Conservation (phyloP, 2,797 vertebrate genomes). For the Gadopsis marmoratus region DNA sequence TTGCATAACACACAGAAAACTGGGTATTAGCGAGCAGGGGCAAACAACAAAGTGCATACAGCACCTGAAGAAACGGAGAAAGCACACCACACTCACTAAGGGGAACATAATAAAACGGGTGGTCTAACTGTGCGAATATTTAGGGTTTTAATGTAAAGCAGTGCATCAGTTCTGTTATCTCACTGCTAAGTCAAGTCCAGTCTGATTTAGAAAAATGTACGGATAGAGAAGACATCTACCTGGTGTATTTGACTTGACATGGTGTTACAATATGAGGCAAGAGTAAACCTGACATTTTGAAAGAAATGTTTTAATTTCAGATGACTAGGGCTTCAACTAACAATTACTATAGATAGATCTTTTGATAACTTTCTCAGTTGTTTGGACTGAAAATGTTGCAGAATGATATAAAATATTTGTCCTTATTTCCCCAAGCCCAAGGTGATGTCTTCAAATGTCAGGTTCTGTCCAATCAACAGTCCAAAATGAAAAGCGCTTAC, state of each 20-base stretch:
- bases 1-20: neutral
- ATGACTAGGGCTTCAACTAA: neutral
- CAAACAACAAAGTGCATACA: neutral
- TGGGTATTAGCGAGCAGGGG: neutral
- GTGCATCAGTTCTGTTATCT: neutral
- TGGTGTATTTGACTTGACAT: neutral
- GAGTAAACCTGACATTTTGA: neutral
- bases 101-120: neutral
- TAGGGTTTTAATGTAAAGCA: conserved; percentile 18
- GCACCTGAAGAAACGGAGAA: too few relatives aligned
- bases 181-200: neutral
- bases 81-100: neutral
- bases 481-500: neutral
- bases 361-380: neutral
- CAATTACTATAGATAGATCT: neutral
- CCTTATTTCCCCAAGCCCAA: neutral
- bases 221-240: neutral
- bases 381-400: neutral
- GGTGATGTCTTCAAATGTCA: conserved; percentile 5
- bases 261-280: neutral
- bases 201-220: neutral
- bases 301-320: neutral
- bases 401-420: neutral
- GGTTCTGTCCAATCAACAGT: neutral
- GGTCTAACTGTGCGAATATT: neutral